phyloP scores from a whole-genome alignment of 2,113 vertebrate genomes.

The Scomber colias region DNA sequence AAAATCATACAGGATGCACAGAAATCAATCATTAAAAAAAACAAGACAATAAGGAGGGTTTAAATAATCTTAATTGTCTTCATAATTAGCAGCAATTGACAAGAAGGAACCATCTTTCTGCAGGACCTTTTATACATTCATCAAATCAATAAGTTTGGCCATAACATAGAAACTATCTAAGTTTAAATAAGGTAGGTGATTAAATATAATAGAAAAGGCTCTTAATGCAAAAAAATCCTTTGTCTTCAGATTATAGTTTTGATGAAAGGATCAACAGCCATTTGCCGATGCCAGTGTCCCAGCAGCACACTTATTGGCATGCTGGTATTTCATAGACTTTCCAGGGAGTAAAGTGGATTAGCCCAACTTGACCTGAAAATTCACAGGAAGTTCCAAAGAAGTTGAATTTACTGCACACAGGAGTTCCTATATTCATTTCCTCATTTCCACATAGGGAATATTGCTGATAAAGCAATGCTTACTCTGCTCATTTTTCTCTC shows the following conservation, averaged over 20 bases:
- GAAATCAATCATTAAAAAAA: conserved; percentile 13
- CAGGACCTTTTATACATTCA: background rate
- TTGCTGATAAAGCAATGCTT: conserved; percentile 30
- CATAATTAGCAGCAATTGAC: conserved; percentile 23
- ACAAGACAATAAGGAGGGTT: background rate
- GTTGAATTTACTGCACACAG: background rate
- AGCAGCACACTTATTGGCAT: conserved; percentile 52
- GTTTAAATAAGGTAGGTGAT: conserved; percentile 34
- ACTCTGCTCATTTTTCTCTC: conserved; percentile 35
- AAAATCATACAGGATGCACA: background rate
- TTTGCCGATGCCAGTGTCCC: conserved; percentile 49
- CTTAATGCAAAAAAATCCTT: conserved; percentile 51
- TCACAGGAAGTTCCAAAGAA: conserved; percentile 43
- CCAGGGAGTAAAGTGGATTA: conserved; percentile 68
- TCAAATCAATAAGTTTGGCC: conserved; percentile 7
- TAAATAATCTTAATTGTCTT: background rate
- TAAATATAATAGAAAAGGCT: conserved; percentile 34
- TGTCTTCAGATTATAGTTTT: conserved; percentile 65
- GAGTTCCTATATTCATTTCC: conserved; percentile 30
- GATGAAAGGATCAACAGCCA: conserved; percentile 61
- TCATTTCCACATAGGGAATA: conserved; percentile 28
- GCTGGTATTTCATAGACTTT: conserved; percentile 62
- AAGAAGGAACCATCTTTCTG: background rate
- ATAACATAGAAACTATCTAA: conserved; percentile 3
- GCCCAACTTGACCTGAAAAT: conserved; percentile 56